These are phyloP conservation scores for Podarcis siculus DNA, from an alignment of 2,797 vertebrate species.

Conservation along the genomic window DNA sequence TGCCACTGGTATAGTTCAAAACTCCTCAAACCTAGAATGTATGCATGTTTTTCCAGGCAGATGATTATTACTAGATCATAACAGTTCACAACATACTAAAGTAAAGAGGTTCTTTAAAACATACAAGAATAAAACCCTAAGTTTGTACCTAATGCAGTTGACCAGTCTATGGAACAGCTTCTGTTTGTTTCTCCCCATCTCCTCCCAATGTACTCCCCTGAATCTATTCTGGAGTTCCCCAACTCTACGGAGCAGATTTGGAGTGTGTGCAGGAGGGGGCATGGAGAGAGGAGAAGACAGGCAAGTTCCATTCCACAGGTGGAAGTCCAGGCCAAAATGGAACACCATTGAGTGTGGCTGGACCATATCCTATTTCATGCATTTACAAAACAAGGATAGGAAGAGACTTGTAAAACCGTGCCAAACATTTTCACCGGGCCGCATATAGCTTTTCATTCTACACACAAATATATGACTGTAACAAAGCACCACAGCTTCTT, in stretches of 20 bases:
- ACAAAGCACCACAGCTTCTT: constrained; percentile 52
- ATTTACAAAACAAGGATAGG: neutral
- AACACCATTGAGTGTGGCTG: neutral
- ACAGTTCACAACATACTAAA: neutral
- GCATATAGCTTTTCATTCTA: constrained; percentile 53
- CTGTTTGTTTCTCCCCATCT: too few relatives aligned
- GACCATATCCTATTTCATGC: neutral
- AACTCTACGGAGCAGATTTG: too few relatives aligned
- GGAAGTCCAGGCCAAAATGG: too few relatives aligned
- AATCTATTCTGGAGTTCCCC: too few relatives aligned
- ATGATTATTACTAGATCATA: constrained; percentile 8
- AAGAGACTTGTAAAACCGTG: constrained; percentile 14
- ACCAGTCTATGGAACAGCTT: too few relatives aligned
- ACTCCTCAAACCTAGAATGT: neutral
- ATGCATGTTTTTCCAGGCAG: neutral
- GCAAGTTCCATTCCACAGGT: too few relatives aligned
- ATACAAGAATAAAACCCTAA: too few relatives aligned
- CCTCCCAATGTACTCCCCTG: too few relatives aligned
- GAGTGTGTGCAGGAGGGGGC: too few relatives aligned
- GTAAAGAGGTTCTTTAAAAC: neutral
- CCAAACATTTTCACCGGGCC: neutral
- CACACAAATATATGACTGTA: constrained; percentile 18
- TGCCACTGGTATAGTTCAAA: neutral
- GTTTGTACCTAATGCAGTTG: too few relatives aligned
- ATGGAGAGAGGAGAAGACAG: too few relatives aligned